Evolutionary conservation across 1,140 invertebrate genomes (phyloP), one percentile per base, ranked within the genome.

Genomic region (Planococcus citri): DNA sequence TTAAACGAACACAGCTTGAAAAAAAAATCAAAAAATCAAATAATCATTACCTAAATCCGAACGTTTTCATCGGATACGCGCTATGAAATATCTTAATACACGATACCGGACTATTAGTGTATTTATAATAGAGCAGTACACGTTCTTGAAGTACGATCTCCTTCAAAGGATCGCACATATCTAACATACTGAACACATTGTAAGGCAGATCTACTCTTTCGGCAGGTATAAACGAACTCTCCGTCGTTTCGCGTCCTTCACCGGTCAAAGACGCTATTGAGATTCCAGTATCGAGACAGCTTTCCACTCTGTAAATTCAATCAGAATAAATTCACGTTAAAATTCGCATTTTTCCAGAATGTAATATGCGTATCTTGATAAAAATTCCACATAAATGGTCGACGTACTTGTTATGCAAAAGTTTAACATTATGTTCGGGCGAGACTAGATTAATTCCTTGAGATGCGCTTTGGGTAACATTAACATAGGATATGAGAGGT

Each of bases 81-180:
- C 89, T 93, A 51, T 88, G 88, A 74, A 99, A 97, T 73, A 98
- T 95, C 80, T 99, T 99, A 0, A 99, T 91, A 78, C 97, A 99
- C 78, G 97, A 97, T 0, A 97, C 89, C 0, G 94, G 90, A 78
- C 88, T 87, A 74, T 96, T 96, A 73, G 97, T 93, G 74, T 99
- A 99, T 78, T 97, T 98, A 78, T 96, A 98, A 78, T 97, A 99
- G 0, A 99, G 73, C 1, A 99, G 76, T 4, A 99, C 85, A 70
- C 95, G 82, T 75, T 97, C 94, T 78, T 95, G 88, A 0, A 99
- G 83, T 8, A 83, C 83, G 27, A 99, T 86, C 76, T 93, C 90
- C 82, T 98, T 97, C 17, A 88, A 87, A 0, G 93, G 90, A 77
- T 97, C 92, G 78, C 97, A 99, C 70, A 98, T 95, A 73, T 98